Conservation (phyloP, 2,113 vertebrate genomes). For the Heptranchias perlo region DNA sequence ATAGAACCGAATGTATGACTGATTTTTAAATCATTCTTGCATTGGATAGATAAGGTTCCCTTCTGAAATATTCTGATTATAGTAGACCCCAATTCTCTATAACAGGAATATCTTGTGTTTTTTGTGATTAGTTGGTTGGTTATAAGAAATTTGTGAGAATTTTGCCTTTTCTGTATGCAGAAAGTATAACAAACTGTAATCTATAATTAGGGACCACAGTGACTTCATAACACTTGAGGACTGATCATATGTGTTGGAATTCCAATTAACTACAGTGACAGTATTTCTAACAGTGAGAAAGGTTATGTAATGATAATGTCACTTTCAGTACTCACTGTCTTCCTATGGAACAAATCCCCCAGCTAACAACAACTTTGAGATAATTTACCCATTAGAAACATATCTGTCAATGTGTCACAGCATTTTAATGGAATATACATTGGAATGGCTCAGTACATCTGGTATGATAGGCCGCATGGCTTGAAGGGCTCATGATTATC, state of each 20-base stretch:
- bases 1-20: background rate
- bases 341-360: background rate
- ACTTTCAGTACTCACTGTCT: background rate
- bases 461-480: background rate
- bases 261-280: background rate
- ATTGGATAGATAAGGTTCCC: background rate
- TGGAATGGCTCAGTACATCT: background rate
- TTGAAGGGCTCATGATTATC: conserved; percentile 23
- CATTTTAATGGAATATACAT: background rate
- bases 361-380: background rate
- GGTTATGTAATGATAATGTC: background rate
- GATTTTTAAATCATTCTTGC: background rate
- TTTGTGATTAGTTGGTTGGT: background rate
- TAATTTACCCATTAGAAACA: background rate
- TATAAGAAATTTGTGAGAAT: background rate
- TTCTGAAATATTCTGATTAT: background rate
- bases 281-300: background rate
- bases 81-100: background rate
- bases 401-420: background rate
- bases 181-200: background rate
- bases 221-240: background rate
- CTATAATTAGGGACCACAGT: background rate
- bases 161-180: background rate
- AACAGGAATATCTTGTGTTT: background rate
- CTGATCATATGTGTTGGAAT: background rate